Percentiles rank a stretch among this genome's conserved stretches.
Evolutionary conservation across 2,113 vertebrate genomes (phyloP).

Genomic region (Micronycteris hirsuta): DNA sequence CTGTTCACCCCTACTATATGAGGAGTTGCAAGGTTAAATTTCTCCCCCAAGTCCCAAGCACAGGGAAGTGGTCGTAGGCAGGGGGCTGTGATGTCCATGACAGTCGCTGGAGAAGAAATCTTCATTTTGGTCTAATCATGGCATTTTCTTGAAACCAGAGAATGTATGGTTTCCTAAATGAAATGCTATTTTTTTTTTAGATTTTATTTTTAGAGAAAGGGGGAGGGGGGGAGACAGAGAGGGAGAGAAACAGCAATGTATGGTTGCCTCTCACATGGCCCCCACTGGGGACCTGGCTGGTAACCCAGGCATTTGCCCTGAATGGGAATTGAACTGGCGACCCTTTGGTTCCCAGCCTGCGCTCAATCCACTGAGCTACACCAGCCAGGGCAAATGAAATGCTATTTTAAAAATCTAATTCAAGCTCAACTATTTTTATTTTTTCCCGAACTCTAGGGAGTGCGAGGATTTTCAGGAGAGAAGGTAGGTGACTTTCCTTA

Average conservation of each 20-base stretch:
- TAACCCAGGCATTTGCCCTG: too few species aligned
- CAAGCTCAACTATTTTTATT: slow-evolving; percentile 9
- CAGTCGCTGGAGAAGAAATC: background rate
- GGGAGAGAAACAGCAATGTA: too few species aligned
- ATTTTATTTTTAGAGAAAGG: too few species aligned
- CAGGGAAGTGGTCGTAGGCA: background rate
- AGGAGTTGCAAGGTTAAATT: background rate
- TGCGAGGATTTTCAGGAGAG: slow-evolving; percentile 55
- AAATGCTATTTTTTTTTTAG: background rate
- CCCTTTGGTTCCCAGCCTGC: too few species aligned
- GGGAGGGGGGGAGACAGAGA: too few species aligned
- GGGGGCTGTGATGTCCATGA: too few species aligned
- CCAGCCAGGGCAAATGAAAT: too few species aligned
- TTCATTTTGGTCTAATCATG: background rate
- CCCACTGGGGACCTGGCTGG: too few species aligned
- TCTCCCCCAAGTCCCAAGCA: background rate
- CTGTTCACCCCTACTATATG: background rate
- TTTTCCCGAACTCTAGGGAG: slow-evolving; percentile 45
- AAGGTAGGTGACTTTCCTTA: background rate
- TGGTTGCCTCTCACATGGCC: too few species aligned
- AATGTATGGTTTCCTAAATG: background rate
- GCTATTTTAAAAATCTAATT: background rate
- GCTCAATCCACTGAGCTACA: too few species aligned
- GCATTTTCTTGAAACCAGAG: background rate
- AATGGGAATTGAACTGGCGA: too few species aligned